Base-by-base conservation (phyloP, 92 coral and sea anemone species). In the Nematostella vectensis region DNA sequence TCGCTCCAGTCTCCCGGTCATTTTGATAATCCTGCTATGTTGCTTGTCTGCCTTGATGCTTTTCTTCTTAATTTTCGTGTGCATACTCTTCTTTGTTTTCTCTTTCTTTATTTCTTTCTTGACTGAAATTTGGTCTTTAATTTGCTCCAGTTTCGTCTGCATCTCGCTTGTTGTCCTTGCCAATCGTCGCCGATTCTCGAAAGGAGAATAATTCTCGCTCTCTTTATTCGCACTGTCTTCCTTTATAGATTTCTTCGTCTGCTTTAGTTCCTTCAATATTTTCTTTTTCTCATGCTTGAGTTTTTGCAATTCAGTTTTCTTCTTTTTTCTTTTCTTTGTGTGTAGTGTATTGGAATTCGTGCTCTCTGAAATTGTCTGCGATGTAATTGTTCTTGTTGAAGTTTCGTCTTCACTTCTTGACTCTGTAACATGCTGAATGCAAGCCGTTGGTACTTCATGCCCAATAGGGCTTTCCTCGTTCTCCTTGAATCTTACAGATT, bases 141-240 rank as follows among this genome's bases (percentile, higher is more conserved):
- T 21, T 11, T 54, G 86, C n/a, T 56, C 52, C 40, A 85, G 68
- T 63, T 81, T 85, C 50, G 97, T 76, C 8, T 72, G 81, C 0
- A 79, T 72, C 16, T 60, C 84, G 44, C 85, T 78, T 4, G 97
- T 63, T 27, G 83, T 40, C 23, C 82, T 83, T 10, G 95, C 97
- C 2, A 81, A 79, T 29, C 94, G 71, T 31, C 85, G 87, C 25
- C 97, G 73, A 57, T 81, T 76, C 45, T 72, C 87, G 28, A 58
- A 73, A 22, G 88, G 80, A 4, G 79, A 60, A 48, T 80, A 80
- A 26, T 57, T 54, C 1, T 68, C 70, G 29, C 65, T 78, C 30
- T 74, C 66, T 30, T 72, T 71, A 56, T 78, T 58, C 10, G 76
- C 58, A 20, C 73, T 81, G 31, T 89, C 95, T 24, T 73, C 78